Evolutionary conservation across 2,797 vertebrate species (phyloP).

Genomic region (Zenarchopterus dispar): DNA sequence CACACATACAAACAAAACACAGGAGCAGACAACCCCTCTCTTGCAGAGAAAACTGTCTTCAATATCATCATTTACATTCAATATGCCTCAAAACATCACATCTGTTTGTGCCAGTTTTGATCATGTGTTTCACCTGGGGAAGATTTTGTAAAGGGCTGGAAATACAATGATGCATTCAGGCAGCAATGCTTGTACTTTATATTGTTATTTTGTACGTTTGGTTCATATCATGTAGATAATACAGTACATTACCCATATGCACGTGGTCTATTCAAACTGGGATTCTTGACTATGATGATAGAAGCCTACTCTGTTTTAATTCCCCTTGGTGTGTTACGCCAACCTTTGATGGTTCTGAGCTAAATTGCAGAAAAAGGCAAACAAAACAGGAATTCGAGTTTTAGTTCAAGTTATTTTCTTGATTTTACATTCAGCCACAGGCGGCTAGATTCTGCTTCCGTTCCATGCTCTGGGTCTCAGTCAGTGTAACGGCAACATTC

Average conservation of each 20-base stretch:
- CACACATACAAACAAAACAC: not conserved
- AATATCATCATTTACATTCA: constrained; percentile 1
- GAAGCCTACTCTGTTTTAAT: too few species aligned
- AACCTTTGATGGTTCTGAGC: too few species aligned
- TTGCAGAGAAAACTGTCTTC: not conserved
- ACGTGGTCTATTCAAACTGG: not conserved
- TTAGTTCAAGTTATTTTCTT: not conserved
- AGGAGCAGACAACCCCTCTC: not conserved
- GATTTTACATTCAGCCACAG: too few species aligned
- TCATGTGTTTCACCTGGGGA: not conserved
- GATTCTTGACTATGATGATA: too few species aligned
- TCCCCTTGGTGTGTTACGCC: too few species aligned
- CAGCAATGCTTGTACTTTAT: not conserved
- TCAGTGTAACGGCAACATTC: not conserved
- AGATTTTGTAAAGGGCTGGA: not conserved
- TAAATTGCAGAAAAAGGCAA: not conserved
- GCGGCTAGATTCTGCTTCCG: too few species aligned
- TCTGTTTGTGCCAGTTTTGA: too few species aligned
- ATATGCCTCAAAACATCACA: not conserved
- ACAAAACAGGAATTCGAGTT: not conserved
- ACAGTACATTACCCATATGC: not conserved
- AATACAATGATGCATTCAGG: not conserved
- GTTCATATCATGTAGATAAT: too few species aligned
- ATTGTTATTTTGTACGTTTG: not conserved
- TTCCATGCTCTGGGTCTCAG: too few species aligned